Conservation (phyloP, 2,113 vertebrate species). For the Cryptotis parvus region DNA sequence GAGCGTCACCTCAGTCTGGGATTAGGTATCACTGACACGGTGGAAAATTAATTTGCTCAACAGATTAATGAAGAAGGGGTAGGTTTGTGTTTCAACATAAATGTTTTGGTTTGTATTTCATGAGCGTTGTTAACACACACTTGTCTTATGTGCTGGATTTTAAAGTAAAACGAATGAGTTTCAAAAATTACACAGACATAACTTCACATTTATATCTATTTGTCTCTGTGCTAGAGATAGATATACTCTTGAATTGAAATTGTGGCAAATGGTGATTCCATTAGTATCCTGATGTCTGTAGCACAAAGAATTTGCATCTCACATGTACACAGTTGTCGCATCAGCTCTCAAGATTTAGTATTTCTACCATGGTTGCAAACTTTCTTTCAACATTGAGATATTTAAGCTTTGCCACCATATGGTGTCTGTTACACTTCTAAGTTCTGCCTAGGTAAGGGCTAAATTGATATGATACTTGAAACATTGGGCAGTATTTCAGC, state of each 20-base stretch:
- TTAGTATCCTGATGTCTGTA: too few species aligned
- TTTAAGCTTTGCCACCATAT: not conserved
- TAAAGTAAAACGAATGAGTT: not conserved
- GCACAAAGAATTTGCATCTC: not conserved
- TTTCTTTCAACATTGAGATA: not conserved
- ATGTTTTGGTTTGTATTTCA: not conserved
- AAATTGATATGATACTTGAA: accelerated
- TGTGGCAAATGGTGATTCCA: not conserved
- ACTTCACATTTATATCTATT: not conserved
- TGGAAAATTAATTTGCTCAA: not conserved
- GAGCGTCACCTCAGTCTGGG: not conserved
- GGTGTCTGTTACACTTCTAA: not conserved
- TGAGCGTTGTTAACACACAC: not conserved
- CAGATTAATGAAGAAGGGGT: not conserved
- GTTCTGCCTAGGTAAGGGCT: not conserved
- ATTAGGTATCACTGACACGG: too few species aligned
- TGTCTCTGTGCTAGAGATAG: too few species aligned
- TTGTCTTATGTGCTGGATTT: not conserved
- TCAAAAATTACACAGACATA: not conserved
- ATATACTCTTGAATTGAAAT: not conserved
- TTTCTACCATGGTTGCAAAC: not conserved
- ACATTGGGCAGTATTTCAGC: not conserved
- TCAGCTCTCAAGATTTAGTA: not conserved
- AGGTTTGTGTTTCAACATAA: not conserved
- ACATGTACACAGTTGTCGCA: accelerated